These are phyloP conservation scores for Scaptomyza tumidula DNA, from an alignment of 2,888 invertebrate genomes.

Conservation along the genomic window DNA sequence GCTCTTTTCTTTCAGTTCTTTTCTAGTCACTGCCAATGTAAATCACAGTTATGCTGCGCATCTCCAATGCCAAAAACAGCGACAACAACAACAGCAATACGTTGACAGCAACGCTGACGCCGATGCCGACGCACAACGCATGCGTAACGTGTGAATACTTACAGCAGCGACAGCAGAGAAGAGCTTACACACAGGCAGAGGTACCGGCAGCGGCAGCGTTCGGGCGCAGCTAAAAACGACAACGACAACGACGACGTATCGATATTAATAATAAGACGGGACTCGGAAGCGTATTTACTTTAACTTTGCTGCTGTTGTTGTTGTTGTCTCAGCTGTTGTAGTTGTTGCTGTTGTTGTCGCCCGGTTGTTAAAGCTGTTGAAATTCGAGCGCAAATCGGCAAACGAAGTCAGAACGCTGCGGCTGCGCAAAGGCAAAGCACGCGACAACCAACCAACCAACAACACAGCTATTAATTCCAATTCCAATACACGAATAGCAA, in stretches of 20 bases:
- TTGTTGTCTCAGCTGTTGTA: constrained; percentile 6
- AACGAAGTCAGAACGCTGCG: constrained; percentile 80
- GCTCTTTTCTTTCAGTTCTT: not conserved
- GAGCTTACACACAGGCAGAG: constrained; percentile 8
- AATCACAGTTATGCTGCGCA: constrained; percentile 40
- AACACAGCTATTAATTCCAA: constrained; percentile 22
- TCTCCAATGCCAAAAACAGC: constrained; percentile 45
- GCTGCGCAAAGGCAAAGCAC: constrained; percentile 81
- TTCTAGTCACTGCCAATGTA: constrained; percentile 12
- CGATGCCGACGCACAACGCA: constrained; percentile 50
- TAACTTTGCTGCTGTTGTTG: constrained; percentile 20
- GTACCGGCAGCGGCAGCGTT: constrained; percentile 26
- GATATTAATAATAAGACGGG: constrained; percentile 69
- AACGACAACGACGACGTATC: constrained; percentile 48
- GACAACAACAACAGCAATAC: constrained; percentile 1
- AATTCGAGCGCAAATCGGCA: constrained; percentile 72
- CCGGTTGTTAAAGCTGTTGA: constrained; percentile 60
- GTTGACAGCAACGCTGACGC: constrained; percentile 6
- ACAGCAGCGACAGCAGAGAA: constrained; percentile 9
- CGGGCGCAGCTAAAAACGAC: constrained; percentile 38
- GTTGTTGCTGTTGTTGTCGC: constrained; percentile 36
- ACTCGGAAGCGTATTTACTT: constrained; percentile 70
- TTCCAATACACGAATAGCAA: constrained; percentile 9
- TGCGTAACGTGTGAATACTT: constrained; percentile 42
- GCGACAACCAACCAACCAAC: constrained; percentile 51